Conservation (phyloP, 2,888 invertebrate genomes). For the Caenorhabditis auriculariae region DNA sequence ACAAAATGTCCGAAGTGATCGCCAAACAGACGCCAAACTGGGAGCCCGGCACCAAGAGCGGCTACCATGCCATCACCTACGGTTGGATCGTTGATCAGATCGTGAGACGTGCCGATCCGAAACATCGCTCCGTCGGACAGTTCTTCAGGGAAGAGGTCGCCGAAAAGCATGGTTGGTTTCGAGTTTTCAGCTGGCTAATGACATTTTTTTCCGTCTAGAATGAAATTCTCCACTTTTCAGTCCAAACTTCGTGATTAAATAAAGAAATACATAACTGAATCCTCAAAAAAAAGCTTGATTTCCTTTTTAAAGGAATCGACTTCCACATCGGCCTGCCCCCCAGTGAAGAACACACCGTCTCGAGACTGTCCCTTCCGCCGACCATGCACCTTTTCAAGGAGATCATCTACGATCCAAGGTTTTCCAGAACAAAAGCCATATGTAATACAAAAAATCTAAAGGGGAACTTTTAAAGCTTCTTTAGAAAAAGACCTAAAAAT, state of each 20-base stretch:
- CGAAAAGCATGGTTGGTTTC: conserved; percentile 44
- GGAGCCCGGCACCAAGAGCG: conserved; percentile 54
- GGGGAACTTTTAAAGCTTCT: no score
- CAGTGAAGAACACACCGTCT: conserved; percentile 57
- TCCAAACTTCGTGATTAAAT: neutral
- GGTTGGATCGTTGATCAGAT: conserved; percentile 66
- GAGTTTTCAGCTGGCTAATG: neutral
- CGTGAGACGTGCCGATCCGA: conserved; percentile 64
- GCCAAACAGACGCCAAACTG: conserved; percentile 62
- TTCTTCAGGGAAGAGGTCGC: conserved; percentile 64
- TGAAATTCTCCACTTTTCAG: neutral
- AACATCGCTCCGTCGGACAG: conserved; percentile 55
- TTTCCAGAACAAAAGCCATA: no score
- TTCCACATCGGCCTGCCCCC: conserved; percentile 63
- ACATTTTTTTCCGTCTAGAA: neutral
- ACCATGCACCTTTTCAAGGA: conserved; percentile 51
- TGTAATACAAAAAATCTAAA: no score
- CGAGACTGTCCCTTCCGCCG: conserved; percentile 54
- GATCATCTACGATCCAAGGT: conserved; percentile 56
- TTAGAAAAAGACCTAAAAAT: no score
- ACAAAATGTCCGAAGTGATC: conserved; percentile 61
- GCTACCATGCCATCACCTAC: conserved; percentile 65
- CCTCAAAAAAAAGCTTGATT: neutral
- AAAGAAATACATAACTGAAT: neutral
- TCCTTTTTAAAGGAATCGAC: conserved; percentile 54